Conservation (phyloP, 92 coral and sea anemone species). For the Meandrina meandrites region DNA sequence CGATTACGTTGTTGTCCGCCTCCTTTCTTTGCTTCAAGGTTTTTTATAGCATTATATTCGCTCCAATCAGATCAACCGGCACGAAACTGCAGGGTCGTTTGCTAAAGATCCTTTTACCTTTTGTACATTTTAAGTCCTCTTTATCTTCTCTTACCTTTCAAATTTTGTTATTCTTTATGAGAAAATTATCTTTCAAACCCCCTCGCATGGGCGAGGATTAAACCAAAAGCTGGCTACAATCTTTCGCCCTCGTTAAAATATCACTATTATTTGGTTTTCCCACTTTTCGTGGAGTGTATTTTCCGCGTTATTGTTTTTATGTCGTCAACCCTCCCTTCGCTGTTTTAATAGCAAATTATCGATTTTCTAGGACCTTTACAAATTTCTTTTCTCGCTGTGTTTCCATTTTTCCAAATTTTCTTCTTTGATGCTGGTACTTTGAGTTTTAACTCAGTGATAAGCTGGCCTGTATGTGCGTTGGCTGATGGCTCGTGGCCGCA, state of each 20-base stretch:
- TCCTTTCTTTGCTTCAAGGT: not conserved
- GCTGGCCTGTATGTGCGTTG: constrained; percentile 1
- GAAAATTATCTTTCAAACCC: not conserved
- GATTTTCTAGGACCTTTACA: not conserved
- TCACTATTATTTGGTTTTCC: constrained; percentile 2
- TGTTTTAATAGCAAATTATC: not conserved
- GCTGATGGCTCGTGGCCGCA: not conserved
- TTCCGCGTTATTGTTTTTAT: not conserved
- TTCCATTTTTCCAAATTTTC: not conserved
- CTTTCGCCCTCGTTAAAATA: constrained; percentile 8
- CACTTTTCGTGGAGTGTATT: not conserved
- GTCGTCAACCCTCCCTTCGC: not conserved
- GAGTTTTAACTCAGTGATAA: not conserved
- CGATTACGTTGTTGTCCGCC: not conserved
- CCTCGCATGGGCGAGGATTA: not conserved
- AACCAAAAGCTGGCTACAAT: not conserved
- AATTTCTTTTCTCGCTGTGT: not conserved
- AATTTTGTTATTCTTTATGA: not conserved
- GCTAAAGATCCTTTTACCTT: not conserved
- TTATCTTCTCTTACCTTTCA: not conserved
- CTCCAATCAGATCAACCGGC: not conserved
- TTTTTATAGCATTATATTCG: constrained; percentile 9
- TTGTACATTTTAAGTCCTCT: not conserved
- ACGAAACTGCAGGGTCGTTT: not conserved
- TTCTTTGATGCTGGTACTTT: not conserved